Percentiles rank a stretch among this genome's conserved stretches.
Evolutionary conservation across 2,113 vertebrate species (phyloP).

Genomic region (Tyrannus savana): DNA sequence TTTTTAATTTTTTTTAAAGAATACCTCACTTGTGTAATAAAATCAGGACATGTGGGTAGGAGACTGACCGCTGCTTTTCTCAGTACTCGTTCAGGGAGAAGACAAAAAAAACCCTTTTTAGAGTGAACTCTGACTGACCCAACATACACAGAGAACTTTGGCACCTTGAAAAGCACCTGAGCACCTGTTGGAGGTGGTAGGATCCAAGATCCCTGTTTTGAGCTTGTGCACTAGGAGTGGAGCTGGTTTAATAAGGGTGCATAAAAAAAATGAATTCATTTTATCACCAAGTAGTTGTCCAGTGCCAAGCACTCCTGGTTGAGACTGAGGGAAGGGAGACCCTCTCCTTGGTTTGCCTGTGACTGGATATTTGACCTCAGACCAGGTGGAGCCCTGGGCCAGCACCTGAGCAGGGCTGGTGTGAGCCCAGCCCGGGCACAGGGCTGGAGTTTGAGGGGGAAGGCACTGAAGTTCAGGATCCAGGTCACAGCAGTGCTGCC

Average conservation of each 20-base stretch:
- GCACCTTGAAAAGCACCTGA: slow-evolving; percentile 67
- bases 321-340: slow-evolving; percentile 1
- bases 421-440: neutral
- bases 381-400: neutral
- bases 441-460: neutral
- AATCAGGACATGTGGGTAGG: slow-evolving; percentile 77
- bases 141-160: slow-evolving; percentile 53
- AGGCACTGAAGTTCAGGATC: slow-evolving; percentile 29
- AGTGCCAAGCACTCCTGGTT: slow-evolving; percentile 49
- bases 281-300: slow-evolving; percentile 11
- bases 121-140: slow-evolving; percentile 67
- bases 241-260: slow-evolving; percentile 23
- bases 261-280: neutral
- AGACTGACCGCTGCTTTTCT: slow-evolving; percentile 76
- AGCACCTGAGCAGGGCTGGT: neutral
- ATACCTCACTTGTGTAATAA: slow-evolving; percentile 82
- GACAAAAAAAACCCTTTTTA: slow-evolving; percentile 62
- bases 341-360: slow-evolving; percentile 33
- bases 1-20: slow-evolving; percentile 59
- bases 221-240: slow-evolving; percentile 62
- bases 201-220: slow-evolving; percentile 40
- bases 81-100: slow-evolving; percentile 80
- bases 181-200: slow-evolving; percentile 48
- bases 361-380: slow-evolving; percentile 28
- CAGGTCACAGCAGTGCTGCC: slow-evolving; percentile 32